phyloP scores from a whole-genome alignment of 2,113 vertebrate species.

The Epinephelus fuscoguttatus region DNA sequence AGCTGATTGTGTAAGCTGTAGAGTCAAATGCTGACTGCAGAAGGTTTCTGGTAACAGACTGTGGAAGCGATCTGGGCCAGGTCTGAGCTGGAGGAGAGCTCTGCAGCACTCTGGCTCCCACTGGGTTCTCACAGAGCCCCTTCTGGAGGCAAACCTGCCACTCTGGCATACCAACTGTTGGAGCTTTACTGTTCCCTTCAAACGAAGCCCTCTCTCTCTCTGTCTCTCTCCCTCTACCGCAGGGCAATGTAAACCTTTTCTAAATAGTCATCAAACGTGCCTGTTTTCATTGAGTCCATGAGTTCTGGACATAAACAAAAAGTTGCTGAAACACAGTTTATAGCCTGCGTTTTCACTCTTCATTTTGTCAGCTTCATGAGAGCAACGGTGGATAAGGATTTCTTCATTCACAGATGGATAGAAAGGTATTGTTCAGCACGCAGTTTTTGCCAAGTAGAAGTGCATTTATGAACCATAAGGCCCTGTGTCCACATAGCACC shows the following conservation, averaged over 20 bases:
- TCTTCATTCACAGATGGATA: neutral
- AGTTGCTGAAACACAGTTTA: neutral
- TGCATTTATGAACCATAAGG: constrained; percentile 7
- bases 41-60: constrained; percentile 54
- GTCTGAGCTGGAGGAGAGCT: constrained; percentile 60
- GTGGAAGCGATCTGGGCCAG: constrained; percentile 55
- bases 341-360: neutral
- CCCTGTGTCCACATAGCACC: no score
- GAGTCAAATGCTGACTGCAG: constrained; percentile 39
- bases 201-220: constrained; percentile 30
- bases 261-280: constrained; percentile 29
- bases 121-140: constrained; percentile 76
- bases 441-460: neutral
- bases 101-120: constrained; percentile 65
- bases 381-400: neutral
- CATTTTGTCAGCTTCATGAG: neutral
- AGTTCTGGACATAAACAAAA: neutral
- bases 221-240: constrained; percentile 7
- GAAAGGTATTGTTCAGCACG: neutral
- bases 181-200: constrained; percentile 74
- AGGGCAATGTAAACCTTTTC: constrained; percentile 36
- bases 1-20: constrained; percentile 8
- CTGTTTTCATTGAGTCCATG: constrained; percentile 20
- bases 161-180: constrained; percentile 71
- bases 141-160: constrained; percentile 81